phyloP scores from a whole-genome alignment of 53 echinoderm and acorn worm genomes.

The Holothuria leucospilota region DNA sequence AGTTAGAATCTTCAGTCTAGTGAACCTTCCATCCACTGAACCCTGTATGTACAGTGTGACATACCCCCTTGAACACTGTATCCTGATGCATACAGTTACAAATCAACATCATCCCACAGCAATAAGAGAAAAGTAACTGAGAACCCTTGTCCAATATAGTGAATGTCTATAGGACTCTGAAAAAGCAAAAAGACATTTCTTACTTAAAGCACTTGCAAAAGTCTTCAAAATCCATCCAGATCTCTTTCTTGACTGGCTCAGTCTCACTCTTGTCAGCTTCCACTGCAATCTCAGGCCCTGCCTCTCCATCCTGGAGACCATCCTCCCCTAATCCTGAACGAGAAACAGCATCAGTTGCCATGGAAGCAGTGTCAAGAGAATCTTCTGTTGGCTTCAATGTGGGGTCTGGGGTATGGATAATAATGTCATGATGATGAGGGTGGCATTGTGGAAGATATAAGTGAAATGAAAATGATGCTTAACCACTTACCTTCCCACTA shows the following conservation, averaged over 20 bases:
- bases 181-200: neutral
- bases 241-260: constrained; percentile 68
- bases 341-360: constrained; percentile 76
- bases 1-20: no score
- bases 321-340: constrained; percentile 59
- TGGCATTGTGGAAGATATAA: neutral
- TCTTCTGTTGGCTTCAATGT: constrained; percentile 76
- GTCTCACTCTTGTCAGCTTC: constrained; percentile 55
- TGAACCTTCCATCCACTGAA: no score
- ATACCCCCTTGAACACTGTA: no score
- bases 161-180: no score
- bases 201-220: constrained; percentile 99
- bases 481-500: no score
- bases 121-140: no score
- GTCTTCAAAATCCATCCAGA: constrained; percentile 99
- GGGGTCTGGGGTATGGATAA: constrained; percentile 43
- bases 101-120: no score
- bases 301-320: constrained; percentile 15
- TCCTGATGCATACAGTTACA: no score
- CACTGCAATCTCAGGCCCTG: neutral
- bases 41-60: no score
- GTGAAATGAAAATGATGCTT: neutral
- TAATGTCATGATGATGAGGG: neutral
- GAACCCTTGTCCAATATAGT: no score
- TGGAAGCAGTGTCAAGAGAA: constrained; percentile 69